Conservation (phyloP, 2,113 vertebrate species). For the Brienomyrus longianalis region DNA sequence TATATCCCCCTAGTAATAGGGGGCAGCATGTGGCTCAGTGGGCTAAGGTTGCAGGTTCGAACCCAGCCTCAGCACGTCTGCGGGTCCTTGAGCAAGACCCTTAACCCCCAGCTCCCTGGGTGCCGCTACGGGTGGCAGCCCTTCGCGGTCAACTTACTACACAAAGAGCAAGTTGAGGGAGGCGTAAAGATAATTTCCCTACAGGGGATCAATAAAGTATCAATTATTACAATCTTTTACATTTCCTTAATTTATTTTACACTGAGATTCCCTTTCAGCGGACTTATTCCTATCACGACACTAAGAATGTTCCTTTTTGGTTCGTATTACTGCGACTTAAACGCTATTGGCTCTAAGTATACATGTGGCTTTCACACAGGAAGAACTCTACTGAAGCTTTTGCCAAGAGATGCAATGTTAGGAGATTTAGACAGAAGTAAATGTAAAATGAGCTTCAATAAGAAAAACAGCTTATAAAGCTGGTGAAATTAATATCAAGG, state of each 20-base stretch:
- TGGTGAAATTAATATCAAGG: not conserved
- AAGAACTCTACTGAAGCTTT: not conserved
- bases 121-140: no score
- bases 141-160: no score
- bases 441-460: slow-evolving; percentile 5
- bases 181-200: no score
- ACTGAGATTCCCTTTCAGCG: not conserved
- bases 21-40: no score
- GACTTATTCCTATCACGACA: not conserved
- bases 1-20: no score
- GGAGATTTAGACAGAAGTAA: slow-evolving; percentile 1
- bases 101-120: no score
- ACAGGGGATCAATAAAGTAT: no score
- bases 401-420: not conserved
- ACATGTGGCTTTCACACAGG: not conserved
- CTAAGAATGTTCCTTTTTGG: not conserved
- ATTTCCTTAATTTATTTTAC: not conserved
- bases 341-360: not conserved
- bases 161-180: no score
- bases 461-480: not conserved
- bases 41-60: no score
- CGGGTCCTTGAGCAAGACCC: no score
- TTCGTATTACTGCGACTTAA: not conserved
- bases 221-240: no score
- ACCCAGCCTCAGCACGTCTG: no score